Percentiles rank a stretch among this genome's conserved stretches.
Conservation (phyloP, 2,888 invertebrate genomes). For the Agrotis ipsilon region DNA sequence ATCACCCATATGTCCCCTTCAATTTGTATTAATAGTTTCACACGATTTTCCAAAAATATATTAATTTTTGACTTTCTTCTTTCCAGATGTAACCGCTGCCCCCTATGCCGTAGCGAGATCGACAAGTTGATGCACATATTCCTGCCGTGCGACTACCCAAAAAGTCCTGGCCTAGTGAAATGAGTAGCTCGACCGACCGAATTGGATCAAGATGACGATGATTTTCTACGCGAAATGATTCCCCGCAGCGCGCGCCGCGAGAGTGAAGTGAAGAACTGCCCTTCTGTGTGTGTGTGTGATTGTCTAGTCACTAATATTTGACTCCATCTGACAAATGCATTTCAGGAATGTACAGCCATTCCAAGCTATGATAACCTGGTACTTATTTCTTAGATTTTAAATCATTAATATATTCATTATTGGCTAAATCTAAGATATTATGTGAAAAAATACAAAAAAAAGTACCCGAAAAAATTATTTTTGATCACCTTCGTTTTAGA, state of each 20-base stretch:
- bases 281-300: conserved; percentile 77
- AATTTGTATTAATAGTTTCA: no score
- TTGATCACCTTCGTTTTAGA: conserved; percentile 85
- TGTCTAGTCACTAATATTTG: conserved; percentile 84
- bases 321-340: conserved; percentile 71
- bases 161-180: conserved; percentile 80
- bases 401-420: conserved; percentile 53
- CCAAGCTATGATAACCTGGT: conserved; percentile 61
- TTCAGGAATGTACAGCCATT: conserved; percentile 62
- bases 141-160: conserved; percentile 92
- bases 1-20: no score
- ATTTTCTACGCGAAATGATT: conserved; percentile 56
- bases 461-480: conserved; percentile 38
- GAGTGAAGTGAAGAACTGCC: conserved; percentile 34
- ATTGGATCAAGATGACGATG: conserved; percentile 63
- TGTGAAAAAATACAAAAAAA: conserved; percentile 31
- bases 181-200: conserved; percentile 72
- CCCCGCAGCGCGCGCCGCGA: conserved; percentile 25
- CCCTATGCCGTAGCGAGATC: conserved; percentile 94
- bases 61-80: conserved; percentile 27
- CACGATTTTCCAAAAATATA: background rate
- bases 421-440: conserved; percentile 57
- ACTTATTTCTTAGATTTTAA: conserved; percentile 66
- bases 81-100: conserved; percentile 93
- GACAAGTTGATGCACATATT: conserved; percentile 93